Percentiles rank a stretch among this genome's conserved stretches.
phyloP scores from a whole-genome alignment of 2,888 invertebrate genomes.

The Ophion ellenae region DNA sequence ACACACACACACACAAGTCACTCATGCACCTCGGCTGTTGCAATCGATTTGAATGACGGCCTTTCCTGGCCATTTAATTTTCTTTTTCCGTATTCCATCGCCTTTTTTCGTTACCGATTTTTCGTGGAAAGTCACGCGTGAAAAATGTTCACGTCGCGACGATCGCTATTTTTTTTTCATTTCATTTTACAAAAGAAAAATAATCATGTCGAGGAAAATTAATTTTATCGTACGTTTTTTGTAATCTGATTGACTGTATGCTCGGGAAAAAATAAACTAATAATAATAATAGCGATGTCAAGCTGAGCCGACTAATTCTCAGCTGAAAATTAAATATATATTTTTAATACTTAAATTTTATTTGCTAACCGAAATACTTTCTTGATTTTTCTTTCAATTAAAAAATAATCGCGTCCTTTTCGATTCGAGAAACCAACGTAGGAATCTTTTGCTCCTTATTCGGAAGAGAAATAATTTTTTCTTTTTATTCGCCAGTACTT shows the following conservation, averaged over 20 bases:
- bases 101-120: not conserved
- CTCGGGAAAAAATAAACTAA: not conserved
- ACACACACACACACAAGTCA: conserved; percentile 7
- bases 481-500: not conserved
- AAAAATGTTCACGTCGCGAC: not conserved
- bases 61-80: conserved; percentile 14
- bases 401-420: not conserved
- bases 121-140: not conserved
- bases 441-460: not conserved
- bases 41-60: conserved; percentile 34
- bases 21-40: not conserved
- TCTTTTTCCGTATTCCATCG: not conserved
- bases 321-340: not conserved
- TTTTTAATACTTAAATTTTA: not conserved
- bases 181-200: no score
- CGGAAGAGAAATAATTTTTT: not conserved
- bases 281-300: not conserved
- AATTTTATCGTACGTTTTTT: no score
- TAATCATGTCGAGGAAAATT: no score
- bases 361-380: not conserved
- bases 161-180: not conserved
- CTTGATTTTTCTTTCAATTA: not conserved
- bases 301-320: not conserved
- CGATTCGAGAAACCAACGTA: not conserved
- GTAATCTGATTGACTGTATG: not conserved